These are phyloP conservation scores for Leptogaster cylindrica DNA, from an alignment of 2,888 invertebrate genomes.

Conservation along the genomic window DNA sequence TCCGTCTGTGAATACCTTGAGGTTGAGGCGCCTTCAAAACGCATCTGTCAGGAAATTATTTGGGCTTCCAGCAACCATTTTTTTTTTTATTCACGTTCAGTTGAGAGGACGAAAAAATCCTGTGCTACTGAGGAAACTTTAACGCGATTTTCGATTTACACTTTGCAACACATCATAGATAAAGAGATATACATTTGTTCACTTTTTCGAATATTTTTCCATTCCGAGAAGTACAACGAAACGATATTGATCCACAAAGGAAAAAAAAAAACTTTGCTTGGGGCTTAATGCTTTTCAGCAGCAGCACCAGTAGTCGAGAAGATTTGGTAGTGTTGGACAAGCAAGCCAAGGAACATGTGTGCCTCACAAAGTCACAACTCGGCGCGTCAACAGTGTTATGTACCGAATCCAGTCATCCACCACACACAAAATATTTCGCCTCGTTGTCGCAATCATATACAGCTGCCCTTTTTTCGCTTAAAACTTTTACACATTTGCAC, in stretches of 20 bases:
- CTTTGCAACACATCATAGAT: too few relatives aligned
- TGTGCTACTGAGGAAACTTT: too few relatives aligned
- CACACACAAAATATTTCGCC: too few relatives aligned
- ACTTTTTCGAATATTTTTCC: conserved; percentile 29
- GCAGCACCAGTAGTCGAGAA: not conserved
- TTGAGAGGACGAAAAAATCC: too few relatives aligned
- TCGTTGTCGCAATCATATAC: conserved; percentile 13
- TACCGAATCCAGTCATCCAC: conserved; percentile 11
- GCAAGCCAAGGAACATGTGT: not conserved
- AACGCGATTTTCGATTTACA: not conserved
- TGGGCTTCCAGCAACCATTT: too few relatives aligned
- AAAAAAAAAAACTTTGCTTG: conserved; percentile 8
- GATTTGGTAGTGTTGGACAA: conserved; percentile 24
- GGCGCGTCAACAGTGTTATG: not conserved
- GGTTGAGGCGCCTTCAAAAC: too few relatives aligned
- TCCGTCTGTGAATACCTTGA: too few relatives aligned
- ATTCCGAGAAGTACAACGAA: conserved; percentile 22
- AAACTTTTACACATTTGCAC: not conserved
- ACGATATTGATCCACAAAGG: conserved; percentile 33
- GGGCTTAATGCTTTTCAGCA: conserved; percentile 2
- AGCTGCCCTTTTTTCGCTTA: not conserved
- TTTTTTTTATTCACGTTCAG: too few relatives aligned
- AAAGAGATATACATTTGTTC: conserved; percentile 10
- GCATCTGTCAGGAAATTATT: not conserved
- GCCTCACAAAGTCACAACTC: too few relatives aligned